phyloP scores from a whole-genome alignment of 2,888 invertebrate species.

The Matsumyia berberina region DNA sequence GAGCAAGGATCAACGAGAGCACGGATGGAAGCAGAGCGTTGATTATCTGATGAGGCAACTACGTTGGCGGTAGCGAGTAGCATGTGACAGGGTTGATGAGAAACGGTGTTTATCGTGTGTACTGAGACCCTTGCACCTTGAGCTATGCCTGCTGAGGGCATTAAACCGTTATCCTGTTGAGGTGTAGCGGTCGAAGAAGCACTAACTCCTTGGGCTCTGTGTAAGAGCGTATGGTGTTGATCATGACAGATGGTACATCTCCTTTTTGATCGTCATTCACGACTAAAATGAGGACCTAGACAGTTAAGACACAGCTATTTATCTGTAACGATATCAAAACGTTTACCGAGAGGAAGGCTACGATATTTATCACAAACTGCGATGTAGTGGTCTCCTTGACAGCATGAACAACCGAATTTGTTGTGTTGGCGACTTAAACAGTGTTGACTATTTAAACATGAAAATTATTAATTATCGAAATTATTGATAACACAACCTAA shows the following conservation, averaged over 20 bases:
- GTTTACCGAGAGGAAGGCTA: slow-evolving; percentile 3
- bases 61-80: slow-evolving; percentile 9
- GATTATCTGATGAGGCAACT: not conserved
- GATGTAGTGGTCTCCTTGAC: slow-evolving; percentile 13
- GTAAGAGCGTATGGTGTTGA: not conserved
- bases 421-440: no score
- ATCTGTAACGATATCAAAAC: slow-evolving; percentile 12
- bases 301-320: not conserved
- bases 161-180: not conserved
- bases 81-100: not conserved
- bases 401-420: slow-evolving; percentile 1
- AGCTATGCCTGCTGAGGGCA: not conserved
- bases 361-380: slow-evolving; percentile 5
- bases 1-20: slow-evolving; percentile 1
- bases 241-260: not conserved
- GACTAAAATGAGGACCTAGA: not conserved
- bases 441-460: no score
- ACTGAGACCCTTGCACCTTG: not conserved
- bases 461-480: no score
- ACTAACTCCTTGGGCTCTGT: not conserved
- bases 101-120: not conserved
- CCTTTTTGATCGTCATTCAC: slow-evolving; percentile 3
- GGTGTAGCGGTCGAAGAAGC: not conserved
- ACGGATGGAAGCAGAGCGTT: not conserved
- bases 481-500: no score